These are phyloP conservation scores for Nasonia longicornis DNA, from an alignment of 1,140 invertebrate species.

Conservation along the genomic window DNA sequence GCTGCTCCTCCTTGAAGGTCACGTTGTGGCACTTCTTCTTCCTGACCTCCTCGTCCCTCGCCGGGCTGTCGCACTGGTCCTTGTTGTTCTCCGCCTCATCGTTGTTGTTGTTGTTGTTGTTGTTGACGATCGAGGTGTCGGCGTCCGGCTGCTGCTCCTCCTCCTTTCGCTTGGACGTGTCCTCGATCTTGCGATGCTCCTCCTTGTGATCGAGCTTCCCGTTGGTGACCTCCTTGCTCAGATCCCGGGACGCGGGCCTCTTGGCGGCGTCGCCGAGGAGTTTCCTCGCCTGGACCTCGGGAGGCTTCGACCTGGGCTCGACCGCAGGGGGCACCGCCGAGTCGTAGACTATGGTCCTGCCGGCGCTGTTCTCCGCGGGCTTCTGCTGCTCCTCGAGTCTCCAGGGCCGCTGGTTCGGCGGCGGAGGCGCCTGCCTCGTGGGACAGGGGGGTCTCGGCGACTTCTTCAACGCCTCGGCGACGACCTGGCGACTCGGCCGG, in stretches of 20 bases:
- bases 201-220: constrained; percentile 21
- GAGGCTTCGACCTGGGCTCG: constrained; percentile 57
- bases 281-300: neutral
- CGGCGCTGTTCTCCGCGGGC: constrained; percentile 50
- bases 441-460: constrained; percentile 70
- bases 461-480: constrained; percentile 78
- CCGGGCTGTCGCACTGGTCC: neutral
- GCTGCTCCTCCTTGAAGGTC: constrained; percentile 32
- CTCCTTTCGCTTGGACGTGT: constrained; percentile 12
- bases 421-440: constrained; percentile 66
- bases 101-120: neutral
- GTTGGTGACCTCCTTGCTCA: constrained; percentile 2
- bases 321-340: constrained; percentile 44
- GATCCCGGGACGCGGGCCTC: constrained; percentile 9
- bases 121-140: neutral
- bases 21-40: constrained; percentile 22
- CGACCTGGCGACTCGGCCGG: constrained; percentile 76
- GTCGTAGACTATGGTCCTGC: constrained; percentile 52
- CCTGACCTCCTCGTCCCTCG: neutral
- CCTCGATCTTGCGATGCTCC: constrained; percentile 37
- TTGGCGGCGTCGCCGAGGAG: neutral
- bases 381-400: constrained; percentile 68
- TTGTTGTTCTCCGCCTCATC: neutral
- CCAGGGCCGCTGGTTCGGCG: constrained; percentile 65
- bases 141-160: neutral